These are phyloP conservation scores for Caenorhabditis sp. DNA, from an alignment of 2,888 invertebrate genomes.

Conservation along the genomic window DNA sequence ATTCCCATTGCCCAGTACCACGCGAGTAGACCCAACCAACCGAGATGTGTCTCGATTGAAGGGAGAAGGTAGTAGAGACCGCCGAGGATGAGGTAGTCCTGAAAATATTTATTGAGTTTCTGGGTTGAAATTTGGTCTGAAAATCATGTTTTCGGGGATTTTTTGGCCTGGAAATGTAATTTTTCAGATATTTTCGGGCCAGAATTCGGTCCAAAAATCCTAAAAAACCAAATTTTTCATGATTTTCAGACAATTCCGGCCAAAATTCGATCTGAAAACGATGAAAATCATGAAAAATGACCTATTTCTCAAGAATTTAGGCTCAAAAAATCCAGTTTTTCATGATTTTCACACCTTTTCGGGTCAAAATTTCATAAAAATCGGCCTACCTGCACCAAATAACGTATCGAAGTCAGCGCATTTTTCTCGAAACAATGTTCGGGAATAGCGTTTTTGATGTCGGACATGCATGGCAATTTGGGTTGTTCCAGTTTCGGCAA, in stretches of 20 bases:
- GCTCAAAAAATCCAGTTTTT: too few species aligned
- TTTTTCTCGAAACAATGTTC: slow-evolving; percentile 67
- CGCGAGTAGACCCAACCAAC: slow-evolving; percentile 59
- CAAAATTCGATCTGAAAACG: too few species aligned
- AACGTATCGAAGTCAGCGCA: slow-evolving; percentile 55
- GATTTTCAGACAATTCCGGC: too few species aligned
- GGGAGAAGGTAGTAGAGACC: slow-evolving; percentile 58
- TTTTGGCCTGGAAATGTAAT: not conserved
- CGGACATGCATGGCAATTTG: slow-evolving; percentile 61
- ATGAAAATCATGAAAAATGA: too few species aligned
- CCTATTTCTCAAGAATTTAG: too few species aligned
- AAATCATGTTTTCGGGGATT: not conserved
- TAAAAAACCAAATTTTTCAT: too few species aligned
- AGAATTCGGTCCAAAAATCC: too few species aligned
- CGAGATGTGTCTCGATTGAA: slow-evolving; percentile 56
- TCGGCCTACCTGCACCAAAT: slow-evolving; percentile 52
- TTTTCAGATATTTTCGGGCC: too few species aligned
- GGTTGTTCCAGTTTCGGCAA: slow-evolving; percentile 28
- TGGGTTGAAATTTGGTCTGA: too few species aligned
- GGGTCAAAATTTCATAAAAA: too few species aligned
- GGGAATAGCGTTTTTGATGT: slow-evolving; percentile 63
- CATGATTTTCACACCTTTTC: too few species aligned
- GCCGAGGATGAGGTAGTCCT: slow-evolving; percentile 57
- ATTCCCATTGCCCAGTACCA: slow-evolving; percentile 65
- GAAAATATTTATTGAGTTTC: too few species aligned